Base-by-base conservation (phyloP, 2,888 invertebrate genomes). In the Chesias legatella region DNA sequence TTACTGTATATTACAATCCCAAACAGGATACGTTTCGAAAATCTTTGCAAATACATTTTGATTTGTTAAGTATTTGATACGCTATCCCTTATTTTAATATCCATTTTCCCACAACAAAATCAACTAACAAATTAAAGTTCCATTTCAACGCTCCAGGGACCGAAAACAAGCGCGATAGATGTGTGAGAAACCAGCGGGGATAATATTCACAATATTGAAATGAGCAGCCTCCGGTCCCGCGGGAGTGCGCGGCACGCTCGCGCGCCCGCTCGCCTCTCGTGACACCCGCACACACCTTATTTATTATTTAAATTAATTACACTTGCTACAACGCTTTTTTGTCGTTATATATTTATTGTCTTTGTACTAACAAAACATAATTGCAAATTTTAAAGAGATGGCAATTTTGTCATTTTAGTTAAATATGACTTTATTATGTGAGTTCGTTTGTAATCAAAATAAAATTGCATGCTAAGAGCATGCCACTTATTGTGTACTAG, bases 231-330 rank as follows among this genome's bases (percentile, higher is more conserved):
- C 43, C 6, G 24, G 25, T 62, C 75, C 69, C 76, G 17, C 26
- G 74, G 65, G 73, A 72, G 38, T 22, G 32, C 34, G 54, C 59
- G 33, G 24, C 50, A 38, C 49, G 48, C 65, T 62, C 58, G 61
- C 63, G 55, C 63, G 42, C 61, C 44, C 57, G 60, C n/a, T n/a
- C 60, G 52, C 48, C 56, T 65, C 55, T 51, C 61, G 59, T 60
- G 60, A 60, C 67, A 64, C 51, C 48, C 53, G 56, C 58, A 51
- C 59, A 60, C 53, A 58, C 62, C 63, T 72, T 79, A 80, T 83
- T 78, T 82, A 82, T 79, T 82, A 83, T 81, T 82, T 70, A 83
- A 73, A 68, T 70, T 79, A 73, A 82, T 81, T 79, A 79, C 58
- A 63, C 52, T 51, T 53, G 60, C 62, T 68, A 63, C 65, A 60